Evolutionary conservation across 2,888 invertebrate genomes (phyloP).

Genomic region (Ceramica pisi): DNA sequence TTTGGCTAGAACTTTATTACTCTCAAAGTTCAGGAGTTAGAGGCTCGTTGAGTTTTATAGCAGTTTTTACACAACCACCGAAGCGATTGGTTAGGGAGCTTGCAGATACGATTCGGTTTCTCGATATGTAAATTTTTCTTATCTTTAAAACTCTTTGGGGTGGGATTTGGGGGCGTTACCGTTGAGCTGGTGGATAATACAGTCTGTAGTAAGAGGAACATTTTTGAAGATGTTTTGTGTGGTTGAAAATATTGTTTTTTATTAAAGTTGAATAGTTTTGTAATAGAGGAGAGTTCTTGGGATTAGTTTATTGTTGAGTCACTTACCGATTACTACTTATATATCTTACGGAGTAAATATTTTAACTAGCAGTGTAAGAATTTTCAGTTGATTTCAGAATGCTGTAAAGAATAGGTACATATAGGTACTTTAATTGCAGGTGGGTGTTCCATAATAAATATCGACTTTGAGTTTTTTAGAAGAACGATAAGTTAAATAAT

Average conservation of each 20-base stretch:
- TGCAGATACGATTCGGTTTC: constrained; percentile 56
- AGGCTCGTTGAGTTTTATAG: constrained; percentile 82
- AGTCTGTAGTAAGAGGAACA: constrained; percentile 9
- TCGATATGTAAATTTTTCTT: constrained; percentile 62
- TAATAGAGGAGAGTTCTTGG: background rate
- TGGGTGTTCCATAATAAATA: no score
- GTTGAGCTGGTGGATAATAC: constrained; percentile 11
- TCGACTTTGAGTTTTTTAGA: no score
- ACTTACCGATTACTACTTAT: no score
- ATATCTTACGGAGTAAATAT: no score
- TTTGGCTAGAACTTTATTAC: constrained; percentile 52
- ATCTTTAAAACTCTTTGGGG: constrained; percentile 45
- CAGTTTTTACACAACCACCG: constrained; percentile 81
- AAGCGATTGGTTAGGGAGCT: constrained; percentile 65
- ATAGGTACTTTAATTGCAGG: no score
- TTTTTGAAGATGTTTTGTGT: background rate
- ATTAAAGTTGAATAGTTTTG: background rate
- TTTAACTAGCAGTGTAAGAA: background rate
- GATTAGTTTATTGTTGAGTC: no score
- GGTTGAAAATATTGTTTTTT: background rate
- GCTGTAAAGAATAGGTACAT: no score
- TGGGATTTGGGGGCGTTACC: constrained; percentile 10
- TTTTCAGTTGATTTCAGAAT: no score
- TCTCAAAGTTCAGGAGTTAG: constrained; percentile 71
- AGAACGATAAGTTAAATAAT: background rate